phyloP scores from a whole-genome alignment of 2,113 vertebrate genomes.

The Columba janthina region DNA sequence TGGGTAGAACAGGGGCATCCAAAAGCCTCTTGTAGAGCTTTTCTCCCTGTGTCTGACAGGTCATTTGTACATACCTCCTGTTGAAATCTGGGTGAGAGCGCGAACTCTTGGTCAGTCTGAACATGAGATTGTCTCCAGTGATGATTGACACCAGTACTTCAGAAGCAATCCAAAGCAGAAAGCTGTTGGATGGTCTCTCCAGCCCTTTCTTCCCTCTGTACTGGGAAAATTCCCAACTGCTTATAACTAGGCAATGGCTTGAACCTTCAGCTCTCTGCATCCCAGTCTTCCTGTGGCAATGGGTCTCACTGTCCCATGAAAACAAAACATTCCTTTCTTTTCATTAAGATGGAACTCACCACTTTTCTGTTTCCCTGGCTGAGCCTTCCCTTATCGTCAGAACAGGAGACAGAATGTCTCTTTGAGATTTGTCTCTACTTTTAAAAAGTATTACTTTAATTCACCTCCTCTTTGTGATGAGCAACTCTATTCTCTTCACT shows the following conservation, averaged over 20 bases:
- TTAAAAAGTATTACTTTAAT: background rate
- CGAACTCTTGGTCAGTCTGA: background rate
- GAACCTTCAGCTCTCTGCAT: background rate
- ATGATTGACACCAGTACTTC: background rate
- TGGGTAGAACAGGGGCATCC: background rate
- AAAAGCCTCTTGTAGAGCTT: background rate
- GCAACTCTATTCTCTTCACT: background rate
- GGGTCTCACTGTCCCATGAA: background rate
- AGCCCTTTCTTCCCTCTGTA: background rate
- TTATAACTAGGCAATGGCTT: background rate
- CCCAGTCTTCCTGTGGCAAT: background rate
- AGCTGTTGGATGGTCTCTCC: background rate
- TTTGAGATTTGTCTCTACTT: background rate
- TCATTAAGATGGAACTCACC: slow-evolving; percentile 30
- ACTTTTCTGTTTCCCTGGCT: background rate
- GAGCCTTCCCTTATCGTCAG: background rate
- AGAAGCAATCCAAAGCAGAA: background rate
- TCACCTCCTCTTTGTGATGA: background rate
- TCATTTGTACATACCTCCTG: background rate
- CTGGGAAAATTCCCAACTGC: background rate
- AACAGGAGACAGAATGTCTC: background rate
- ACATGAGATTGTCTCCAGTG: background rate
- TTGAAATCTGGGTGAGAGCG: background rate
- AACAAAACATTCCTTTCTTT: background rate
- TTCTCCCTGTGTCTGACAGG: background rate